Conservation (phyloP, 1,140 invertebrate genomes). For the Apis dorsata region DNA sequence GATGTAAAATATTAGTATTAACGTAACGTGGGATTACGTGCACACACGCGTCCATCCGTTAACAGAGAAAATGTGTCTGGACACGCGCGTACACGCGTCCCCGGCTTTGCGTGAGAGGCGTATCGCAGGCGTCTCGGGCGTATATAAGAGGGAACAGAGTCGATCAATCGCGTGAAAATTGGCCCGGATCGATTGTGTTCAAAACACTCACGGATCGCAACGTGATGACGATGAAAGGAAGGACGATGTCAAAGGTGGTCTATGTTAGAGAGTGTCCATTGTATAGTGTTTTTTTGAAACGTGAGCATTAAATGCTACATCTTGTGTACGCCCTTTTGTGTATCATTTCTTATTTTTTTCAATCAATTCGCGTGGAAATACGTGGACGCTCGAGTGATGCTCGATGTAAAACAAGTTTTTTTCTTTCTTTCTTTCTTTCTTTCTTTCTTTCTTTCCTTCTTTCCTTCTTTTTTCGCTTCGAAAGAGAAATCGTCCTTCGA, state of each 20-base stretch:
- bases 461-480: not conserved
- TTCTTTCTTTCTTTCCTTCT: not conserved
- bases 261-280: constrained; percentile 82
- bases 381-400: constrained; percentile 52
- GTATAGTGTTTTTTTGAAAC: constrained; percentile 84
- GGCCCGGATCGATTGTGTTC: constrained; percentile 71
- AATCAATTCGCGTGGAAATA: constrained; percentile 49
- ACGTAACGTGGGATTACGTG: constrained; percentile 67
- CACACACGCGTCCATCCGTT: constrained; percentile 63
- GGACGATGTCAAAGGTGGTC: constrained; percentile 76
- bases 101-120: constrained; percentile 31
- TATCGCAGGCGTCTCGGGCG: constrained; percentile 25
- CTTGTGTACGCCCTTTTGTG: constrained; percentile 80
- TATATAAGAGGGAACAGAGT: constrained; percentile 57
- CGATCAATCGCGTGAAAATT: constrained; percentile 66
- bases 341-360: constrained; percentile 53
- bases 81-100: constrained; percentile 27
- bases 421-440: not conserved
- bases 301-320: constrained; percentile 85
- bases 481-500: constrained; percentile 30
- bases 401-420: not conserved
- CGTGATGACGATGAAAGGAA: constrained; percentile 71
- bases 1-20: constrained; percentile 74
- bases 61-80: constrained; percentile 32
- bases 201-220: constrained; percentile 70